Conservation (phyloP, 2,113 vertebrate species). For the Aptenodytes forsteri region DNA sequence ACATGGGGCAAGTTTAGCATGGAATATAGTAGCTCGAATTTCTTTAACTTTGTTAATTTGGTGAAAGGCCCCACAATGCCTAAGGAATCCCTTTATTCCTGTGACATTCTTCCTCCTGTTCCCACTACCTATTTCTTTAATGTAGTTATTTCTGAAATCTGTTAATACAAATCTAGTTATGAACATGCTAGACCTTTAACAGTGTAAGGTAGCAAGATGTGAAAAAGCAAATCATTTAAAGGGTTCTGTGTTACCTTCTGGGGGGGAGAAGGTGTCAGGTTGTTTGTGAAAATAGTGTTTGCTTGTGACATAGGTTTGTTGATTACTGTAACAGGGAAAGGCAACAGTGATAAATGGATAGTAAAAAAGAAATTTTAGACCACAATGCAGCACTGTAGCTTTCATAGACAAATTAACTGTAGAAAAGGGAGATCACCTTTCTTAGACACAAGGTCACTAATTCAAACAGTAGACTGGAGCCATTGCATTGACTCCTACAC, state of each 20-base stretch:
- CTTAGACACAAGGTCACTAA: not conserved
- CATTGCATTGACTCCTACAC: not conserved
- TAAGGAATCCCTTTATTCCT: not conserved
- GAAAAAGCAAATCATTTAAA: not conserved
- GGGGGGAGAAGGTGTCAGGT: not conserved
- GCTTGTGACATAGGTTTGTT: not conserved
- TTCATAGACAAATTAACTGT: not conserved
- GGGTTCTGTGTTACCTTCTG: not conserved
- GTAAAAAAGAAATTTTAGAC: not conserved
- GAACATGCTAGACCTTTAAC: not conserved
- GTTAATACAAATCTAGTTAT: not conserved
- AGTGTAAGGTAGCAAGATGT: not conserved
- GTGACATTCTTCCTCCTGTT: not conserved
- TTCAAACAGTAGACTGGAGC: not conserved
- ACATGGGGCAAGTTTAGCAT: not conserved
- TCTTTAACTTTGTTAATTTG: not conserved
- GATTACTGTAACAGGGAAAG: not conserved
- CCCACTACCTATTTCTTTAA: fast-evolving
- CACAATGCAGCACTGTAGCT: not conserved
- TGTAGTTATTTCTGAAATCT: not conserved
- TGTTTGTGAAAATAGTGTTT: not conserved
- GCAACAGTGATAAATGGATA: not conserved
- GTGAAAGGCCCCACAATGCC: not conserved
- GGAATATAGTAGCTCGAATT: not conserved
- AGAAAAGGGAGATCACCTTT: not conserved